Conservation (phyloP, 2,113 vertebrate genomes). For the Onychorhynchus coronatus region DNA sequence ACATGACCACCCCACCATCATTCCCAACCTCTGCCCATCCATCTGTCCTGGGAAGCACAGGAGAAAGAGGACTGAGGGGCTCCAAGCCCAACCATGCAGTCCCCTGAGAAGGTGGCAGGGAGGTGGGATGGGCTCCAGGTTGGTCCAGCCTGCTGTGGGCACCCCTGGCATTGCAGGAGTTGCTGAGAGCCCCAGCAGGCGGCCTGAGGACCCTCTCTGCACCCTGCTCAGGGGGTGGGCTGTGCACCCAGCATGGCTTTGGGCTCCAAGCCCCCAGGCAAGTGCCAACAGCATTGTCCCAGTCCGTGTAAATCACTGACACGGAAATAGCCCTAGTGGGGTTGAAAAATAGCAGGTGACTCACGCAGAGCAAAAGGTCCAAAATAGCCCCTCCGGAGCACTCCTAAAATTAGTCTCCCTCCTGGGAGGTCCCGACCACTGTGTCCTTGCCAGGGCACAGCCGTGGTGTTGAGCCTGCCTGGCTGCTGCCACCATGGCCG, state of each 20-base stretch:
- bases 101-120: background rate
- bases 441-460: conserved; percentile 56
- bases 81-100: rapidly evolving
- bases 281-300: conserved; percentile 19
- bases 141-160: background rate
- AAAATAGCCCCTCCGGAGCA: conserved; percentile 55
- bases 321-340: conserved; percentile 23
- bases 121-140: background rate
- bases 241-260: background rate
- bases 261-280: background rate
- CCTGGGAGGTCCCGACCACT: conserved; percentile 5
- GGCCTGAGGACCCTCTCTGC: background rate
- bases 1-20: background rate
- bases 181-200: background rate
- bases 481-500: background rate
- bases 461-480: background rate
- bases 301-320: conserved; percentile 10
- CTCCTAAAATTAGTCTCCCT: conserved; percentile 60
- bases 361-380: conserved; percentile 52
- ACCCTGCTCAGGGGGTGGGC: background rate
- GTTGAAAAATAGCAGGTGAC: conserved; percentile 62
- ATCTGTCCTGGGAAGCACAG: background rate
- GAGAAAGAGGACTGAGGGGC: background rate
- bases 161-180: background rate
- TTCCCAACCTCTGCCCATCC: background rate